Percentiles rank a stretch among this genome's conserved stretches.
Evolutionary conservation across 1,140 invertebrate species (phyloP).

Genomic region (Musca vetustissima): DNA sequence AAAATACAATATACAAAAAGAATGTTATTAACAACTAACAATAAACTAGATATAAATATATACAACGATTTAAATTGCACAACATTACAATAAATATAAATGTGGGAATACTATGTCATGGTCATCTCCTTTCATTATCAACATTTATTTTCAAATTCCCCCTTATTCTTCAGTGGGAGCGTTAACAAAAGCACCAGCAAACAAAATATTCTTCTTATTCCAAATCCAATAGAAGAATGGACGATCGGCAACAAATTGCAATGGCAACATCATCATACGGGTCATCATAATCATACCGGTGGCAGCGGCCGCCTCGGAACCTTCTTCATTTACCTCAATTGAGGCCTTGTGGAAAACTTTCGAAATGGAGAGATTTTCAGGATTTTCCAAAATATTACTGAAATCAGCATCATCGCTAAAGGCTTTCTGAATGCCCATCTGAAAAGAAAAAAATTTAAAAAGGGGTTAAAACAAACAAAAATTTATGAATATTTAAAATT

Average conservation of each 20-base stretch:
- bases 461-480: neutral
- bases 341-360: slow-evolving; percentile 64
- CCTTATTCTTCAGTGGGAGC: slow-evolving; percentile 21
- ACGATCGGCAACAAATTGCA: slow-evolving; percentile 48
- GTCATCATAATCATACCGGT: slow-evolving; percentile 56
- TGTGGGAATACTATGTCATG: no score
- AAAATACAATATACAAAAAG: no score
- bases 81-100: no score
- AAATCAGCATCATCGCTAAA: slow-evolving; percentile 65
- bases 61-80: no score
- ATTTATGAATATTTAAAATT: neutral
- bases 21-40: no score
- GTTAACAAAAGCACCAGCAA: slow-evolving; percentile 51
- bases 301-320: slow-evolving; percentile 63
- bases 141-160: no score
- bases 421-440: slow-evolving; percentile 63
- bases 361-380: slow-evolving; percentile 56
- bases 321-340: slow-evolving; percentile 67
- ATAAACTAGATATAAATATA: no score
- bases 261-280: slow-evolving; percentile 41
- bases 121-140: no score
- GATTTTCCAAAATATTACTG: slow-evolving; percentile 58
- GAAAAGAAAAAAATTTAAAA: slow-evolving; percentile 30
- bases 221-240: slow-evolving; percentile 52
- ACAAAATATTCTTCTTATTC: slow-evolving; percentile 52